phyloP scores from a whole-genome alignment of 1,140 invertebrate genomes.

The Mercenaria mercenaria region DNA sequence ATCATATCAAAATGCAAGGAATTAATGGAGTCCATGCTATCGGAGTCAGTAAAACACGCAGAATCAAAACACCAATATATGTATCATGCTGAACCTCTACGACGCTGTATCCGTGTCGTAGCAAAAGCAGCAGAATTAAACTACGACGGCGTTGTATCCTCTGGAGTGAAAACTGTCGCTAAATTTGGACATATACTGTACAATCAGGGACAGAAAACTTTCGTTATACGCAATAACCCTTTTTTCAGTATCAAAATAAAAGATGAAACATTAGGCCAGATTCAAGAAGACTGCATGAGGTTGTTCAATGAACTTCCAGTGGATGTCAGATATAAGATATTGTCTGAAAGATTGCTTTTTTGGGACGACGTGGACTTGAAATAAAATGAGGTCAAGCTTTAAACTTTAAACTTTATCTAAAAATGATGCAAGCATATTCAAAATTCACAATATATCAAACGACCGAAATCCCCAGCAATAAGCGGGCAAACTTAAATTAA shows the following conservation, averaged over 20 bases:
- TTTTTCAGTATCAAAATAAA: background rate
- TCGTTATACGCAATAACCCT: background rate
- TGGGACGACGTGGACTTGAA: background rate
- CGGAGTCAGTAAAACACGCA: background rate
- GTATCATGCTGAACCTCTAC: background rate
- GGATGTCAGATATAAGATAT: background rate
- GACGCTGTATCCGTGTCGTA: background rate
- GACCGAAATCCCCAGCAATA: too few species aligned
- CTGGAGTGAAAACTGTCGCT: background rate
- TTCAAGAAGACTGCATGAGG: background rate
- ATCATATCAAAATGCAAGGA: background rate
- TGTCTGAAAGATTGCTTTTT: background rate
- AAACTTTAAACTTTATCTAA: too few species aligned
- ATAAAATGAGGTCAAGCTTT: too few species aligned
- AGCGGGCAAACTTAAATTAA: too few species aligned
- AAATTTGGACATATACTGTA: background rate
- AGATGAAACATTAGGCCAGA: background rate
- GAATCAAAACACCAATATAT: background rate
- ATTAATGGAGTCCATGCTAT: background rate
- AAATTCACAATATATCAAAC: too few species aligned
- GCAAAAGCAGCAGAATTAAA: background rate
- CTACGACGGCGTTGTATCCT: background rate
- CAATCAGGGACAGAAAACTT: background rate
- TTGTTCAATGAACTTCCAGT: background rate
- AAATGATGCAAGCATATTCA: too few species aligned